Base-by-base conservation (phyloP, 2,113 vertebrate species). In the Peromyscus leucopus region DNA sequence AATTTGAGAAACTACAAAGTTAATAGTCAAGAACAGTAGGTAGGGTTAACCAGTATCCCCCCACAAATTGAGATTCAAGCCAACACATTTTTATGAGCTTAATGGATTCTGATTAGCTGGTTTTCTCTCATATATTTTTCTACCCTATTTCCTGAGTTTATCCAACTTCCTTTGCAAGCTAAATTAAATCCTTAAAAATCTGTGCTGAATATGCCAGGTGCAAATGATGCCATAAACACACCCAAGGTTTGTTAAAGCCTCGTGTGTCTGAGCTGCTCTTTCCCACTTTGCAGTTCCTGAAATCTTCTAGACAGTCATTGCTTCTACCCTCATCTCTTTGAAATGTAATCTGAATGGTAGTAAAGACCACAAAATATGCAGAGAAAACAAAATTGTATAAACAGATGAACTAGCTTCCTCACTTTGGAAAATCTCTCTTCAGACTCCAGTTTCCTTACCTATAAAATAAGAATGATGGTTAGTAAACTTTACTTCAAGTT, bases 111-210 rank as follows among this genome's bases (percentile, higher is more conserved):
- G 67, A 95, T 96, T 93, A 97, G 67, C 69, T 96, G 61, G 26
- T 39, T 89, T 93, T 89, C 31, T 79, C 21, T 87, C 19, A 12
- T 51, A 63, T 39, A 84, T 19, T 85, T 91, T 91, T 57, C 65
- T 28, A 78, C 74, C 26, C 33, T 0, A 85, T 82, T 90, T 92
- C 39, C 85, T 82, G 46, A 3, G 36, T 92, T 95, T 95, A 86
- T 92, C 48, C 42, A 94, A 82, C 88, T 86, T 95, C 63, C 39
- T 95, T 94, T 79, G 42, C 55, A 94, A 97, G 55, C 72, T 93
- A 78, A 93, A 94, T 48, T 79, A 86, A 96, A 96, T 96, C 85
- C 78, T 72, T 91, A 61, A 42, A 96, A 96, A 92, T 97, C 71
- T 90, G 63, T 90, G 92, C 46, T 83, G 65, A 95, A 61, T 0